Evolutionary conservation across 2,113 vertebrate genomes (phyloP).

Genomic region (Neomonachus schauinslandi): DNA sequence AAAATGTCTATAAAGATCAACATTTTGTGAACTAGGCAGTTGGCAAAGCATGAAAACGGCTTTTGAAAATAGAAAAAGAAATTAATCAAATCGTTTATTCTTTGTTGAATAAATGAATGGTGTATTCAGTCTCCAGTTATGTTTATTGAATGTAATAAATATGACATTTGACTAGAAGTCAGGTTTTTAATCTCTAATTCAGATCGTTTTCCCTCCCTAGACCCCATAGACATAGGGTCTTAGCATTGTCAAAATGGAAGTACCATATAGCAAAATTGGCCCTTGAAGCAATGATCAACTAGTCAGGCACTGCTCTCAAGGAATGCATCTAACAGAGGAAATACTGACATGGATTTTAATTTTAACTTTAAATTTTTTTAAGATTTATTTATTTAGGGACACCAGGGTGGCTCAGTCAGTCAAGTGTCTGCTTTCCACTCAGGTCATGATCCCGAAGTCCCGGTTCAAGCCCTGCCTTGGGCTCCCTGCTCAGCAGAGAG

Average conservation of each 20-base stretch:
- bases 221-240: neutral
- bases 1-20: neutral
- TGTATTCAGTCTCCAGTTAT: neutral
- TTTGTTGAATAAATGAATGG: neutral
- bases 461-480: too few species aligned
- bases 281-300: neutral
- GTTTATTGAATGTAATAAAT: neutral
- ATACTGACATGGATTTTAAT: neutral
- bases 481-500: too few species aligned
- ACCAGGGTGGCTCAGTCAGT: too few species aligned
- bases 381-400: too few species aligned
- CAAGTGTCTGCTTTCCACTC: too few species aligned
- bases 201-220: neutral
- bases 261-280: neutral
- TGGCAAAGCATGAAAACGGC: neutral
- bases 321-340: neutral
- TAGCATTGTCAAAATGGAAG: neutral
- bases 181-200: neutral
- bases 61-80: constrained; percentile 2
- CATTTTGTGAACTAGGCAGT: neutral
- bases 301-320: neutral
- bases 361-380: neutral
- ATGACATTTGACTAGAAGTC: neutral
- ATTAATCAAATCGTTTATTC: neutral
- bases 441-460: too few species aligned